A percentile compares a stretch with the other conserved stretches of the same genome.
Conservation (phyloP, 2,888 invertebrate species). For the Thecocarcelia acutangulata region DNA sequence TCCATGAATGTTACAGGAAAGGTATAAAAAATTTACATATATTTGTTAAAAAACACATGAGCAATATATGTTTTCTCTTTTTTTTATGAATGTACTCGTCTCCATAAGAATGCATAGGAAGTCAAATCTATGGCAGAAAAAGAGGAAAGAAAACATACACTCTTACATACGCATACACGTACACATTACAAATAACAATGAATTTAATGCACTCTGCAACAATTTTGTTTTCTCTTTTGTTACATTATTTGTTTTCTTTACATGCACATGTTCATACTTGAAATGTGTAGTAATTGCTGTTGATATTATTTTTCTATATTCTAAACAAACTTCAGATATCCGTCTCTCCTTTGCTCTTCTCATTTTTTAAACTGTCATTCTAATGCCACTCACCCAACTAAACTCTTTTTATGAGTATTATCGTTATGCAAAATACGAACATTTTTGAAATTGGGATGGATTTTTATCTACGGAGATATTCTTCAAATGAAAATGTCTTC, state of each 20-base stretch:
- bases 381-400: not conserved
- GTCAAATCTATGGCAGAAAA: slow-evolving; percentile 18
- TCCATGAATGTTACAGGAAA: slow-evolving; percentile 13
- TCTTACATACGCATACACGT: too few relatives aligned
- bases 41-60: not conserved
- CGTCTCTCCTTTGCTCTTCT: slow-evolving; percentile 23
- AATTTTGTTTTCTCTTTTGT: slow-evolving; percentile 42
- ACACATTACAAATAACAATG: slow-evolving; percentile 35
- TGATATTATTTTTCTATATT: slow-evolving; percentile 36
- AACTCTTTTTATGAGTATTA: not conserved
- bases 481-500: too few relatives aligned
- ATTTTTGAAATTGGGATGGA: not conserved
- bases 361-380: slow-evolving; percentile 43
- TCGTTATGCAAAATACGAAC: not conserved
- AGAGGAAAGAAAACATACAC: slow-evolving; percentile 21
- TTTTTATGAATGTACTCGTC: not conserved
- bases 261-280: not conserved
- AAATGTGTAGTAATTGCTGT: slow-evolving; percentile 24
- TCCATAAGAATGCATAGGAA: not conserved
- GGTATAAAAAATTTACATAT: slow-evolving; percentile 4
- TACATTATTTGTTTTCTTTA: slow-evolving; percentile 1
- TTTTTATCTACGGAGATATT: too few relatives aligned
- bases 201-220: slow-evolving; percentile 60
- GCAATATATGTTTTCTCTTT: not conserved
- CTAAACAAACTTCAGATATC: slow-evolving; percentile 45